These are phyloP conservation scores for Gymnobelideus leadbeateri DNA, from an alignment of 2,113 vertebrate species.

Conservation along the genomic window DNA sequence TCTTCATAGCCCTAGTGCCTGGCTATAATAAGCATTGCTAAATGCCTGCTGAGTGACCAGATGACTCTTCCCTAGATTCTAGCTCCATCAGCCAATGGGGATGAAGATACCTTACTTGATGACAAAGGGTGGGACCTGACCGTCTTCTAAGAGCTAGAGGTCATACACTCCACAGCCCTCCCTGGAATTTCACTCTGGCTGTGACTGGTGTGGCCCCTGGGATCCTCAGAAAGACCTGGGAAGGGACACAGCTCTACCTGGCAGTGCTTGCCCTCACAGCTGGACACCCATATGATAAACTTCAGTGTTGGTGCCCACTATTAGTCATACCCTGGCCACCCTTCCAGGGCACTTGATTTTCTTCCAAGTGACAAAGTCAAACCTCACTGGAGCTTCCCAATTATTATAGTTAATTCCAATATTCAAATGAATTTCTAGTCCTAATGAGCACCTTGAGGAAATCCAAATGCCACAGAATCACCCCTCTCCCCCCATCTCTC, in stretches of 20 bases:
- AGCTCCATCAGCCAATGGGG: not conserved
- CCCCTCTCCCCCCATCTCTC: conserved; percentile 20
- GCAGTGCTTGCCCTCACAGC: not conserved
- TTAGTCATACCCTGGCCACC: not conserved
- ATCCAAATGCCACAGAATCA: conserved; percentile 32
- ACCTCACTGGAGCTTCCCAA: conserved; percentile 63
- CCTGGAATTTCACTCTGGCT: not conserved
- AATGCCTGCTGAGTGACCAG: not conserved
- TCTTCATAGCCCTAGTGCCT: not conserved
- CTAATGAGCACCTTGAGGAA: conserved; percentile 39
- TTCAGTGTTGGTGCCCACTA: not conserved
- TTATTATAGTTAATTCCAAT: conserved; percentile 44
- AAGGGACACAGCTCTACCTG: not conserved
- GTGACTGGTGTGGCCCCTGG: not conserved
- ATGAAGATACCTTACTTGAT: not conserved
- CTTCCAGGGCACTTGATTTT: not conserved
- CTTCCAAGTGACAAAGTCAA: conserved; percentile 63
- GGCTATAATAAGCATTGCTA: not conserved
- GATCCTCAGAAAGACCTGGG: not conserved
- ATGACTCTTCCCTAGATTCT: not conserved
- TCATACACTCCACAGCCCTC: not conserved
- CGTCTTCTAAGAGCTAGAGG: not conserved
- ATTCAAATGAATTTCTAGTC: conserved; percentile 5
- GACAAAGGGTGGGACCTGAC: not conserved
- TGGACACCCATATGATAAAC: not conserved